Evolutionary conservation across 2,113 vertebrate genomes (phyloP).

Genomic region (Protobothrops mucrosquamatus): DNA sequence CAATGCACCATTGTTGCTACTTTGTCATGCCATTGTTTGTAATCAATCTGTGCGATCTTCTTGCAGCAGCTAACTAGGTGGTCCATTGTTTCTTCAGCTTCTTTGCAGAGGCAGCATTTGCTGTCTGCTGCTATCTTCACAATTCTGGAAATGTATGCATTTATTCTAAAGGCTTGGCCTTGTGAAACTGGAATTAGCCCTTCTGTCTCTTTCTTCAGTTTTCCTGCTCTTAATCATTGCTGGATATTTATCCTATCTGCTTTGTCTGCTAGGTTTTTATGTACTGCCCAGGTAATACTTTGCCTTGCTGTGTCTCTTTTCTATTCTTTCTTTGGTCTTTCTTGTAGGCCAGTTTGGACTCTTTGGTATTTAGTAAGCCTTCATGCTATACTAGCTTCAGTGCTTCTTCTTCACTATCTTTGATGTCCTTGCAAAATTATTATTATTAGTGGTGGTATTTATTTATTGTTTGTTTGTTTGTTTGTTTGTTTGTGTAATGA

Average conservation of each 20-base stretch:
- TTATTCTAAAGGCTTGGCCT: neutral
- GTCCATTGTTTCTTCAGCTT: neutral
- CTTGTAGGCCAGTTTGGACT: neutral
- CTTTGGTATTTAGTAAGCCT: neutral
- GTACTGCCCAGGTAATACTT: neutral
- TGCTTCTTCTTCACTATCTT: neutral
- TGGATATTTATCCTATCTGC: neutral
- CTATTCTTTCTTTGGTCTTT: neutral
- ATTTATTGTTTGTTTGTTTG: neutral
- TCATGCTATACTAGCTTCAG: neutral
- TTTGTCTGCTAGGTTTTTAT: neutral
- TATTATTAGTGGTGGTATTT: neutral
- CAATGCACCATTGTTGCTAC: neutral
- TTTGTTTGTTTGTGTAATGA: neutral
- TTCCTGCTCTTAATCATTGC: neutral
- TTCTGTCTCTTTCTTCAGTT: neutral
- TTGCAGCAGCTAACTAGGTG: neutral
- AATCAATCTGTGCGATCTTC: neutral
- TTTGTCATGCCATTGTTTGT: neutral
- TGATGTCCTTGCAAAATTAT: neutral
- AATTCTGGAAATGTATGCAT: neutral
- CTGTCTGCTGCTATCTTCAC: neutral
- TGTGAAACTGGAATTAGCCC: neutral
- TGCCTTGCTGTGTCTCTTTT: neutral
- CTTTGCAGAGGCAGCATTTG: neutral